Evolutionary conservation across 2,888 invertebrate species (phyloP), one percentile per base, ranked within the genome.

Genomic region (Parasteatoda lunata): DNA sequence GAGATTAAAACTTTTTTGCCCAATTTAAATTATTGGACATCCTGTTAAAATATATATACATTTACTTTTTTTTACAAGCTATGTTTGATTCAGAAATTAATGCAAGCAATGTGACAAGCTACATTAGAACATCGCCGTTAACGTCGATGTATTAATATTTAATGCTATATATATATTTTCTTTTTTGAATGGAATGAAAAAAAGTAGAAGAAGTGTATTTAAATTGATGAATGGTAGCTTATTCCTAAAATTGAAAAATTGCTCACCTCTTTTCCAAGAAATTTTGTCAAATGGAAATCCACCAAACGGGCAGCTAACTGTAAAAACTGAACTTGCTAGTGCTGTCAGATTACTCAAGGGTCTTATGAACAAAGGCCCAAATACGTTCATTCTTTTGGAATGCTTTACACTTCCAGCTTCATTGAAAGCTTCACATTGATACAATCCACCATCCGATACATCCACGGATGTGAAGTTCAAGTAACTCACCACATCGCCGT

Each of bases 341-440:
- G 87, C 90, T 45, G 90, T 89, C 65, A 89, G 59, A 52, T 90
- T 90, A 47, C 69, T 78, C 70, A 88, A 52, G 47, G 89, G 88
- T 8, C 89, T 79, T 30, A 89, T 83, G 54, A 89, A 86, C 8
- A 89, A 71, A 13, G 80, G 84, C 52, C 90, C 90, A 72, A 88
- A 88, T 13, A 90, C 89, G 68, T 90, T 90, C 48, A 90, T 52
- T 80, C 90, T 76, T 65, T 84, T 84, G 47, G 88, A 77, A 76
- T 90, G 88, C 11, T 30, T 59, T 2, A 71, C 80, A 11, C 65
- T 81, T 48, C 90, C 90, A 51, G 84, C 90, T 13, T 87, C 76
- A 51, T 90, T 90, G 8, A 72, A 77, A 8, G 90, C 90, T 45
- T 87, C 89, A 75, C 90, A 90, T 7, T 75, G 71, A 69, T 90